Base-by-base conservation (phyloP, 1,140 invertebrate species). In the Hydropsyche tenuis region DNA sequence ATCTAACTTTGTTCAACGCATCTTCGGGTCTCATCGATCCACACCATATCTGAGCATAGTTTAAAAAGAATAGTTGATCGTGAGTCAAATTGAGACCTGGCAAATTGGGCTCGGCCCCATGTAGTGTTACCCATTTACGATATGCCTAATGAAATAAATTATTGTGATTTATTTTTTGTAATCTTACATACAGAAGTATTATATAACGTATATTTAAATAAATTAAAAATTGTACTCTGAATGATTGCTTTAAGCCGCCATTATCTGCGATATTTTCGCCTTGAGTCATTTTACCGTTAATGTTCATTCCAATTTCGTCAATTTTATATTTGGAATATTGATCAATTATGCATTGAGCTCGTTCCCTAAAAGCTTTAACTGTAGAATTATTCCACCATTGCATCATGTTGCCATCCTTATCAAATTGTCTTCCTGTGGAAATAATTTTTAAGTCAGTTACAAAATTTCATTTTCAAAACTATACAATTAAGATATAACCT, bases 241-340 rank as follows among this genome's bases (percentile, higher is more conserved):
- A 95, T 2, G 93, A 90, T 81, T 95, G 92, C 75, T 94, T 94
- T 18, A 96, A 87, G 7, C 94, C 94, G 4, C 94, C 94, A 82
- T 96, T 96, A 79, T 96, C 94, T 0, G 94, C 94, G 71, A 96
- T 96, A 81, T 96, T 96, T 83, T 96, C 94, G 1, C 78, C 77
- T 65, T 84, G 83, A n/a, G 83, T 84, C 74, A 81, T 84, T 71
- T 82, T 80, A 5, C 83, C 83, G 65, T 85, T 82, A 4, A 80
- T 76, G 11, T 74, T 56, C 16, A 82, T 75, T 56, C 83, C 87
- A 75, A 88, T 86, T 75, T 88, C 85, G 0, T 82, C 75, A 6
- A 84, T 79, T 62, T 75, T 79, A 69, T 86, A 87, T 63, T 86
- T 83, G 25, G 81, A 82, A 72, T 87, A 87, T 56, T 87, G 86